These are phyloP conservation scores for Drosophila anomelani DNA, from an alignment of 2,888 invertebrate genomes.

Conservation along the genomic window DNA sequence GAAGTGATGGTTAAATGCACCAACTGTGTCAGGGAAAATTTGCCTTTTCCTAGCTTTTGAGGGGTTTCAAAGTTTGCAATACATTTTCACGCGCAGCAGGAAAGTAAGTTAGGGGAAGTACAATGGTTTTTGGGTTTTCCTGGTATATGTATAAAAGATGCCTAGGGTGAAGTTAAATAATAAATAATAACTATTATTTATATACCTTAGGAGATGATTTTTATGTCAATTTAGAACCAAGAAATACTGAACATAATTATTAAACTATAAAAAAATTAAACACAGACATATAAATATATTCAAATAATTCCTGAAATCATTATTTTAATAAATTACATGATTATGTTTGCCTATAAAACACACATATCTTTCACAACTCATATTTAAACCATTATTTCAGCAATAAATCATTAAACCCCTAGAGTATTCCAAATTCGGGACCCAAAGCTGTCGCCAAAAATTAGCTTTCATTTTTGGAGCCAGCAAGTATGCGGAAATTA, in stretches of 20 bases:
- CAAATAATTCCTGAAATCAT: too few species aligned
- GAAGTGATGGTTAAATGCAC: constrained; percentile 15
- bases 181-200: neutral
- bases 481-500: constrained; percentile 64
- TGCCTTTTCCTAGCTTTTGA: constrained; percentile 1
- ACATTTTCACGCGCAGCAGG: constrained; percentile 34
- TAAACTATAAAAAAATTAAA: too few species aligned
- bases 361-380: neutral
- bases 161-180: neutral
- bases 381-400: neutral
- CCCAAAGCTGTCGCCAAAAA: neutral
- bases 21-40: constrained; percentile 29
- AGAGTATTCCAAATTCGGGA: constrained; percentile 9
- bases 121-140: constrained; percentile 53
- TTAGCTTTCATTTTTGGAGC: constrained; percentile 37
- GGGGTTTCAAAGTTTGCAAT: constrained; percentile 32
- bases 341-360: neutral
- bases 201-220: neutral
- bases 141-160: neutral
- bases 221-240: neutral
- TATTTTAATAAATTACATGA: neutral
- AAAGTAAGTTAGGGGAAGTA: constrained; percentile 15
- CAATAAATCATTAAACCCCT: neutral
- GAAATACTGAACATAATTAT: too few species aligned
- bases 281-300: too few species aligned